Base-by-base conservation (phyloP, 2,888 invertebrate genomes). In the Adela reaumurella region DNA sequence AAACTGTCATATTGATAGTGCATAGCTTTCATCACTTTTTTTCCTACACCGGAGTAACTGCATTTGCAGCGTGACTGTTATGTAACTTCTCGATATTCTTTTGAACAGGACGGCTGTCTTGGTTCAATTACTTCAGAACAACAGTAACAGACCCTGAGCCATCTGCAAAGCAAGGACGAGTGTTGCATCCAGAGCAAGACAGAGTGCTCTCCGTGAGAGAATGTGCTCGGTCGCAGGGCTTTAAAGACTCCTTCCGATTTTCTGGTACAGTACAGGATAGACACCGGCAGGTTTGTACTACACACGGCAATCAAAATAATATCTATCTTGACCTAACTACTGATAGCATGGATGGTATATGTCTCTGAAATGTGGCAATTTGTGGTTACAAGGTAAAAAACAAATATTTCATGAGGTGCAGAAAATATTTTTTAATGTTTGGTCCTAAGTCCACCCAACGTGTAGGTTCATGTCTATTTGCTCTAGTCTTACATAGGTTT, bases 171-270 rank as follows among this genome's bases (percentile, higher is more conserved):
- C 79, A 79, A 65, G 80, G 81, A 77, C 17, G 50, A 3, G 54
- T 55, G 19, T 59, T 82, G 19, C 82, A 83, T 59, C 82, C 81
- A 28, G 71, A 74, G 51, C 66, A 71, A 53, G 55, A 78, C 54
- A 59, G 82, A 28, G 71, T 81, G n/a, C 71, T 83, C 16, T 80
- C 77, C 55, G 79, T 83, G 1, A 55, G 81, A 46, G 83, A 83
- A 57, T 80, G 76, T 62, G 82, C 82, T 16, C 61, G 83, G n/a
- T 80, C 81, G 5, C 82, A 83, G 58, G 82, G 82, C 17, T 82
- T 83, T 60, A 80, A 78, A 0, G 83, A 83, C 58, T 62, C 67
- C 5, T 82, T 74, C 59, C 58, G 68, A 35, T 81, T 81, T 61
- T 68, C 61, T 59, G 82, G 81, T 11, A 65, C 53, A 48, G 65